These are phyloP conservation scores for Urechis unicinctus DNA, from an alignment of 2,888 invertebrate species.

Conservation along the genomic window DNA sequence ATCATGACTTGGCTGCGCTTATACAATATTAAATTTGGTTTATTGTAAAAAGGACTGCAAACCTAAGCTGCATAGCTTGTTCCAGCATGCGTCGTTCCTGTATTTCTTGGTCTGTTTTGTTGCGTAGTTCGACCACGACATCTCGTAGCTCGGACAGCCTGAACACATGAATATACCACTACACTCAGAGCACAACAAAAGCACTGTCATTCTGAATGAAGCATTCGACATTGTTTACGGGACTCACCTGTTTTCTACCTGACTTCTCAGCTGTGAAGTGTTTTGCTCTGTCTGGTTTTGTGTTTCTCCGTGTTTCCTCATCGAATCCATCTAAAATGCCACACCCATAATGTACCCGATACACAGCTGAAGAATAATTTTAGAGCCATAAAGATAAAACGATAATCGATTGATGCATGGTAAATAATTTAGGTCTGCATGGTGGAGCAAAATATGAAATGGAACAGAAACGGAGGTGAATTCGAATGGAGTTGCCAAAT, in stretches of 20 bases:
- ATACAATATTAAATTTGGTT: background rate
- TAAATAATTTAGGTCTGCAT: no score
- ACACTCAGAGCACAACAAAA: no score
- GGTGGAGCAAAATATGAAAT: no score
- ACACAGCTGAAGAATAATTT: no score
- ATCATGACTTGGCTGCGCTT: background rate
- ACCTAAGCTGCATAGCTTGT: constrained; percentile 38
- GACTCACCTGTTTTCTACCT: constrained; percentile 42
- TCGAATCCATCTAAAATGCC: constrained; percentile 36
- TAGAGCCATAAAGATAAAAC: no score
- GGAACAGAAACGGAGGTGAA: no score
- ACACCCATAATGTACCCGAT: no score
- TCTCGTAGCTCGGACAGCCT: constrained; percentile 44
- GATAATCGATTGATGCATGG: no score
- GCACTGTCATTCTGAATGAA: no score
- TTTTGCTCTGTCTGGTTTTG: constrained; percentile 34
- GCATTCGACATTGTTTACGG: no score
- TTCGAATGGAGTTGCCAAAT: no score
- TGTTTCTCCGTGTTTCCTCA: constrained; percentile 37
- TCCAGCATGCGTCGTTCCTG: constrained; percentile 39
- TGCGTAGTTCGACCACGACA: constrained; percentile 39
- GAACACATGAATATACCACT: constrained; percentile 13
- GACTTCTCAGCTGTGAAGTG: constrained; percentile 34
- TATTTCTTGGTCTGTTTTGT: constrained; percentile 41
- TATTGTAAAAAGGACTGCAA: constrained; percentile 5